Base-by-base conservation (phyloP, 2,113 vertebrate genomes). In the Rhinopomastus cyanomelas region DNA sequence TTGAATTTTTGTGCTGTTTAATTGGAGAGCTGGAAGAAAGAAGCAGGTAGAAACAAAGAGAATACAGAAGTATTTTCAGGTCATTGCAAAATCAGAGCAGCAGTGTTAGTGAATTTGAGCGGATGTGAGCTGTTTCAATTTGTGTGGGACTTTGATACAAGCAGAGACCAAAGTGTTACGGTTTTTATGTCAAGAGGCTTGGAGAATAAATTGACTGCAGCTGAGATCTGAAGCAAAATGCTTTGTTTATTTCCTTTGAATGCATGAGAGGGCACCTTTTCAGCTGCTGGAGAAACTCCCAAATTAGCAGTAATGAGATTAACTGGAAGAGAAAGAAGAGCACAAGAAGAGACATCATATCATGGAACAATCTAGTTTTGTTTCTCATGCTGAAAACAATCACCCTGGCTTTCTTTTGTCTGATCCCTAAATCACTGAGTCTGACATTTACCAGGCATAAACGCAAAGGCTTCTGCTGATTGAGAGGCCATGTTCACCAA, bases 301-400 rank as follows among this genome's bases (percentile, higher is more conserved):
- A 91, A 86, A 93, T 94, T 92, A 91, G 66, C 61, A 90, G 36
- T 95, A 94, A 95, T 88, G 53, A 85, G 74, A 90, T 92, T 94
- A 94, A 61, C 77, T 76, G 46, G 12, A 62, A 75, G 65, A 83
- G 73, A 92, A 94, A 86, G 53, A 65, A 19, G 8, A 62, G 80
- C 27, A 29, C 46, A 51, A 73, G 76, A 52, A 85, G 46, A 87
- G 22, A 34, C 17, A 51, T 32, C 10, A 4, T 90, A 65, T 32
- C 23, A 73, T 11, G 9, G 65, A 88, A 16, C 19, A 21, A 49
- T 85, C 6, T 8, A 66, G 51, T 85, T 91, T 74, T 88, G 86
- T 57, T 34, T 85, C 71, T 6, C 25, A 62, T 1, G 3, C 6
- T 32, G 42, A 51, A 78, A 91, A 65, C 9, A 74, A 29, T 65